Evolutionary conservation across 2,113 vertebrate genomes (phyloP), one percentile per base, ranked within the genome.

Genomic region (Melanerpes formicivorus): DNA sequence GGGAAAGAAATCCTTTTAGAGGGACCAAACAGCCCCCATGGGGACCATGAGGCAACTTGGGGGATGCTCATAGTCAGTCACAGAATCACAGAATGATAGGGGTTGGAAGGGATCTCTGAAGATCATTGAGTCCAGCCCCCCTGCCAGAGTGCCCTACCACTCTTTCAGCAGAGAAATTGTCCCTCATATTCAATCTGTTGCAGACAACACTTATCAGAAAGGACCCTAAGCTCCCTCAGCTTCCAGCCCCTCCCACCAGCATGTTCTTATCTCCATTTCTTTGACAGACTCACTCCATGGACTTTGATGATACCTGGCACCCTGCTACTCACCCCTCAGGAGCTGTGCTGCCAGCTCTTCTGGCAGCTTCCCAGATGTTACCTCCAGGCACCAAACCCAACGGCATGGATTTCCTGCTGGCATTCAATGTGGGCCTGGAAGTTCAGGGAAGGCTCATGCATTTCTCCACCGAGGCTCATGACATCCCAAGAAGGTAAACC

Each of bases 231-330:
- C 17, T 34, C 52, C 74, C 30, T 30, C 27, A 25, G 29, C 46
- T 5, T 3, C 48, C 74, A 64, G 14, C 30, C 10, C 8, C 15
- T 10, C 3, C 2, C 46, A 4, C 9, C 46, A 58, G 17, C 32
- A 4, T 2, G 4, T 18, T 60, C 70, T 63, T 46, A 8, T 6
- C 37, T 62, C 75, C 34, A 0, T 90, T 76, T 92, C 34, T 48
- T 73, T 37, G 67, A 32, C 95, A 99, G 98, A 97, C 97, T 81
- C 98, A 99, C 92, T 98, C 98, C 52, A 99, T 99, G 98, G 98
- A 99, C 94, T 99, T 99, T 54, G 98, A 99, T 26, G 98, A 99
- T 75, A 99, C 98, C 15, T 99, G 98, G 98, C 98, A 99, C 87
- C 98, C 98, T 40, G 98, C 98, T 84, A 99, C 98, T 32, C 98